Evolutionary conservation across 1,140 invertebrate species (phyloP).

Genomic region (Conus ventricosus): DNA sequence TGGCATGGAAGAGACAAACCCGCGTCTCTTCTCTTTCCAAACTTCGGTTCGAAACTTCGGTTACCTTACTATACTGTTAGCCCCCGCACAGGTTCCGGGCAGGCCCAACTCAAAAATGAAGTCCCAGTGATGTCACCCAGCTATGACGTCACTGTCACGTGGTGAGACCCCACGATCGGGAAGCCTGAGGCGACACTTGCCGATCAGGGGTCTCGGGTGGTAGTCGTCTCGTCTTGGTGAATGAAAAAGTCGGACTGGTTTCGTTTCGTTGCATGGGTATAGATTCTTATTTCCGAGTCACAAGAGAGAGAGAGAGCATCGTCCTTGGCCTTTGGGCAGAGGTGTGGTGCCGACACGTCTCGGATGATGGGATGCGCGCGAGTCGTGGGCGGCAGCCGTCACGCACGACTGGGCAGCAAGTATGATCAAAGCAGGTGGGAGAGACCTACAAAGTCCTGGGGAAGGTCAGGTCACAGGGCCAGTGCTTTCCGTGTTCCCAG

Average conservation of each 20-base stretch:
- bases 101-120: too few species aligned
- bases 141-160: conserved; percentile 14
- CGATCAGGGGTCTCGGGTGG: neutral
- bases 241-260: neutral
- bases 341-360: too few species aligned
- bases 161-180: conserved; percentile 17
- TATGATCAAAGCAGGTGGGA: too few species aligned
- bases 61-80: neutral
- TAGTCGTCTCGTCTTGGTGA: neutral
- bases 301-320: conserved; percentile 11
- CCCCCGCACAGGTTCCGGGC: too few species aligned
- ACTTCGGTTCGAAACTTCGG: conserved; percentile 11
- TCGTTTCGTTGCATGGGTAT: neutral
- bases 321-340: too few species aligned
- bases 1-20: neutral
- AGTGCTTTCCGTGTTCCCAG: too few species aligned
- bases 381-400: too few species aligned
- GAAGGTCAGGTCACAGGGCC: too few species aligned
- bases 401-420: too few species aligned
- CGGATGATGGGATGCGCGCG: too few species aligned
- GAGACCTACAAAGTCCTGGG: too few species aligned
- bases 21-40: neutral
- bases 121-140: neutral
- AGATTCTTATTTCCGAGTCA: neutral
- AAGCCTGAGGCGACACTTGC: conserved; percentile 4